A percentile compares a stretch with the other conserved stretches of the same genome.
Conservation (phyloP, 2,113 vertebrate species). For the Heliornis fulica region DNA sequence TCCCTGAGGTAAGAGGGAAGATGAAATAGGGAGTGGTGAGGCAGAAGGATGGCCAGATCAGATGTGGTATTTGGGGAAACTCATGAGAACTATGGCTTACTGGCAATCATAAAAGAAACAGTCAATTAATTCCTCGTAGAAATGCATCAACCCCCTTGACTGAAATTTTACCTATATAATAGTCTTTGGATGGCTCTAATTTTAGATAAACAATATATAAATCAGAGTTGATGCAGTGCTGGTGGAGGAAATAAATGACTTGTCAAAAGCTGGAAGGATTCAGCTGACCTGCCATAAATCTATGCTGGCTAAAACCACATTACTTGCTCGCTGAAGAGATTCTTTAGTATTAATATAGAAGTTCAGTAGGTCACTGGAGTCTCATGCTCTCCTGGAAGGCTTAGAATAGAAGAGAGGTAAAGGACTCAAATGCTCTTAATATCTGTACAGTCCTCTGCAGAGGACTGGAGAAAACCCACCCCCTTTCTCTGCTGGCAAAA, state of each 20-base stretch:
- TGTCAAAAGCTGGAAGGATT: not conserved
- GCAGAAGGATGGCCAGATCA: not conserved
- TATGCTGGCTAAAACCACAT: not conserved
- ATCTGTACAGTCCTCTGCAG: not conserved
- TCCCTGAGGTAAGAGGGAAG: not conserved
- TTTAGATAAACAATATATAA: not conserved
- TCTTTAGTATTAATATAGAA: conserved; percentile 37
- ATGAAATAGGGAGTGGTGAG: not conserved
- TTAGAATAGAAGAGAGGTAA: conserved; percentile 24
- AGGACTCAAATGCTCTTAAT: not conserved
- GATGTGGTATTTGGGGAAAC: not conserved
- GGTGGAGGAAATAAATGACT: not conserved
- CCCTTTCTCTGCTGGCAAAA: not conserved
- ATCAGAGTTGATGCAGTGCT: not conserved
- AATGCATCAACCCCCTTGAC: not conserved
- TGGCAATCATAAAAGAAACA: not conserved
- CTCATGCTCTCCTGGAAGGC: conserved; percentile 3
- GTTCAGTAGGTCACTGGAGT: conserved; percentile 45
- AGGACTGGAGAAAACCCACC: not conserved
- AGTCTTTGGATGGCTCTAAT: not conserved
- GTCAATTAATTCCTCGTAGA: not conserved
- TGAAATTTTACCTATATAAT: not conserved
- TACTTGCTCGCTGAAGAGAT: conserved; percentile 3
- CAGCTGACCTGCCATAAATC: not conserved
- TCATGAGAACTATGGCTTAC: not conserved